Evolutionary conservation across 2,113 vertebrate species (phyloP), one percentile per base, ranked within the genome.

Genomic region (Sinosuthora webbiana): DNA sequence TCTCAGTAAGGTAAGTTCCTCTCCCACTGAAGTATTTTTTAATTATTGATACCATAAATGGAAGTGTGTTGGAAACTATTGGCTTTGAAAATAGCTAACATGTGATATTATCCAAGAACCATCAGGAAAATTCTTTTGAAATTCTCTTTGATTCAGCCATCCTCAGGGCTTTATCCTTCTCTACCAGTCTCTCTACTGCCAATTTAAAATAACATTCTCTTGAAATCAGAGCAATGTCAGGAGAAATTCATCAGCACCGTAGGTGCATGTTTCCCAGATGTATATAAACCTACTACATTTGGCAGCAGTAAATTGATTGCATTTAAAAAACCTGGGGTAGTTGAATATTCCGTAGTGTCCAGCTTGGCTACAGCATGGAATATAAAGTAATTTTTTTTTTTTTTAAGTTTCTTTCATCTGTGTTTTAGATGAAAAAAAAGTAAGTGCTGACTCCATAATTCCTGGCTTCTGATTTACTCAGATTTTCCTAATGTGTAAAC

Each of bases 31-130:
- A 95, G 90, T 83, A 68, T 71, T 92, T 95, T 95, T 97, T 95
- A 96, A 97, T 96, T 96, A 96, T 97, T 97, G 93, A 95, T 96
- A 82, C 94, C 90, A 75, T 96, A 96, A 97, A 95, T 93, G 96
- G 95, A 95, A 93, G 92, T 76, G 82, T 74, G 93, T 95, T 94
- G 95, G 93, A 95, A 97, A 92, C 88, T 90, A 95, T 96, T 96
- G 94, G 93, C 93, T 96, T 96, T 97, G 94, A 96, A 97, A 97
- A 96, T 96, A 95, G 94, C 86, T 96, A 94, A 96, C 90, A 87
- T 95, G 92, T 92, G 93, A 78, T 96, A 94, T 89, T 94, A 94
- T 95, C 95, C 93, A 95, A 93, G 94, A 96, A 90, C 88, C 88
- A 97, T 93, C 95, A 96, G 93, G 90, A 96, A 97, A 92, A 92